Percentiles rank a stretch among this genome's conserved stretches.
Conservation (phyloP, 2,113 vertebrate species). For the Leptocoma aspasia region DNA sequence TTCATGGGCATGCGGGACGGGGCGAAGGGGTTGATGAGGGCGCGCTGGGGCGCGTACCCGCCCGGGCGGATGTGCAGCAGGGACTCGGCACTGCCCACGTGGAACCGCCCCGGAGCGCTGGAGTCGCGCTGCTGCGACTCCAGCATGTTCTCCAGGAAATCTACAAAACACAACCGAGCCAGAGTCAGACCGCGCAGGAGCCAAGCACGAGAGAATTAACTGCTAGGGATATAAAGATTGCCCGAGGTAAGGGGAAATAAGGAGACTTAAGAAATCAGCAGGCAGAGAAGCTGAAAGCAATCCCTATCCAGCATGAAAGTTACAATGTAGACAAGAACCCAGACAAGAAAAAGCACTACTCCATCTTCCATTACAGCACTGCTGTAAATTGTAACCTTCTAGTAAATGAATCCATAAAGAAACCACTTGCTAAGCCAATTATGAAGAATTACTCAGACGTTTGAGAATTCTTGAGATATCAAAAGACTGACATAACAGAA, state of each 20-base stretch:
- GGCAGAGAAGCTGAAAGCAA: background rate
- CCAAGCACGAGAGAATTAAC: background rate
- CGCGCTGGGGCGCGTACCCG: slow-evolving; percentile 86
- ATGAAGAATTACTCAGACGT: background rate
- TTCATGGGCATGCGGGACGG: slow-evolving; percentile 98
- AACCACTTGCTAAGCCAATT: background rate
- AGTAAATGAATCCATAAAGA: background rate
- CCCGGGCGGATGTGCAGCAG: slow-evolving; percentile 88
- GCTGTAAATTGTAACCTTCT: background rate
- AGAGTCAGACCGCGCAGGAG: background rate
- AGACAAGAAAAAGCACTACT: background rate
- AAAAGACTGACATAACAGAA: background rate
- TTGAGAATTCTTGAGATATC: background rate
- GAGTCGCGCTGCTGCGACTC: slow-evolving; percentile 90
- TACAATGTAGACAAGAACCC: background rate
- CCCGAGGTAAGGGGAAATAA: background rate
- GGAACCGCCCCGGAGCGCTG: slow-evolving; percentile 92
- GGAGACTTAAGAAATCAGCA: background rate
- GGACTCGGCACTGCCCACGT: slow-evolving; percentile 94
- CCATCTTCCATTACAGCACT: background rate
- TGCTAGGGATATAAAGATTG: background rate
- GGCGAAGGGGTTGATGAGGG: slow-evolving; percentile 95
- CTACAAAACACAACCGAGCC: slow-evolving; percentile 27
- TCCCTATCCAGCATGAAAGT: background rate
- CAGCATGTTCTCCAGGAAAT: slow-evolving; percentile 87